Conservation (phyloP, 2,797 vertebrate species). For the Pygocentrus nattereri region DNA sequence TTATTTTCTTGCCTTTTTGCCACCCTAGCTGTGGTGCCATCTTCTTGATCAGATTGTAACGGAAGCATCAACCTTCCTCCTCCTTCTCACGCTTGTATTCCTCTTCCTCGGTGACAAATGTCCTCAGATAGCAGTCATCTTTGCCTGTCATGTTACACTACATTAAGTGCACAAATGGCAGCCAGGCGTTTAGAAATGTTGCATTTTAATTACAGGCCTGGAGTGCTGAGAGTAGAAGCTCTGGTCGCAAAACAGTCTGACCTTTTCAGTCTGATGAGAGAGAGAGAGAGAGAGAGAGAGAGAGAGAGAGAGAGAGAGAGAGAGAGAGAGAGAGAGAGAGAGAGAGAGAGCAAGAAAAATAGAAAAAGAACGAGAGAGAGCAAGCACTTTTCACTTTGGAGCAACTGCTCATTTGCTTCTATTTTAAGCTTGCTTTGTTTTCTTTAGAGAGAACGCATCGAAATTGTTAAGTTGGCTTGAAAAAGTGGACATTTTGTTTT, state of each 20-base stretch:
- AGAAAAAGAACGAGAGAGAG: neutral
- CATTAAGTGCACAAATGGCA: neutral
- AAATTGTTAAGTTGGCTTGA: too few relatives aligned
- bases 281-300: neutral
- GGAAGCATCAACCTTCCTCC: neutral
- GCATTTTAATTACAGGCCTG: conserved; percentile 31
- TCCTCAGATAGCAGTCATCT: conserved; percentile 21
- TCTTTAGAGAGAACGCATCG: too few relatives aligned
- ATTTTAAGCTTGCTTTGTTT: too few relatives aligned
- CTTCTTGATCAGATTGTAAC: neutral
- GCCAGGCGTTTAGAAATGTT: conserved; percentile 21
- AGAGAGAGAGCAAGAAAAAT: too few relatives aligned
- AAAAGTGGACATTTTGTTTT: too few relatives aligned
- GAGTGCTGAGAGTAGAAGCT: conserved; percentile 21
- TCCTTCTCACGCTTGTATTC: neutral
- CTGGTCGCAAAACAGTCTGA: conserved; percentile 1
- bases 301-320: too few relatives aligned
- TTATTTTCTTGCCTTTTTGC: too few relatives aligned
- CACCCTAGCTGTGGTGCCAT: conserved; percentile 6
- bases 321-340: too few relatives aligned
- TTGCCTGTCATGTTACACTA: conserved; percentile 13
- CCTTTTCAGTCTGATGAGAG: conserved; percentile 26
- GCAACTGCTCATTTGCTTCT: too few relatives aligned
- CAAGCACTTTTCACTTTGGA: neutral
- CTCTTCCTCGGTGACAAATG: neutral